Percentiles rank a stretch among this genome's conserved stretches.
These are phyloP conservation scores for Dallia pectoralis DNA, from an alignment of 2,797 vertebrate species.

Conservation along the genomic window DNA sequence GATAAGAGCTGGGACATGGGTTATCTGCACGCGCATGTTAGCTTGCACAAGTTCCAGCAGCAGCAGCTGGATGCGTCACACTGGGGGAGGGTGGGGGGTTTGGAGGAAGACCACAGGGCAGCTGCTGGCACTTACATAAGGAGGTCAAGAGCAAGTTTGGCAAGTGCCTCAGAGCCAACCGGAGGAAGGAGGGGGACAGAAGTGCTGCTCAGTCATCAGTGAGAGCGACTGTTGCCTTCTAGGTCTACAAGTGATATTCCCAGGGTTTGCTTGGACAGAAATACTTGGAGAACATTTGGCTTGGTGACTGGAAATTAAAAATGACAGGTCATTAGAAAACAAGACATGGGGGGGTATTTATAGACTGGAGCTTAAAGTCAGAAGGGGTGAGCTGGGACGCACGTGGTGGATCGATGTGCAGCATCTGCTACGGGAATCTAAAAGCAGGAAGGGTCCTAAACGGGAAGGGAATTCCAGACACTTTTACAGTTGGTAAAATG, in stretches of 20 bases:
- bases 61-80: neutral
- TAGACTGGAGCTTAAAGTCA: neutral
- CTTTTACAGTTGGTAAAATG: constrained; percentile 28
- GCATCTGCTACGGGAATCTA: constrained; percentile 31
- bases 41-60: constrained; percentile 33
- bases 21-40: constrained; percentile 55
- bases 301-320: constrained; percentile 43
- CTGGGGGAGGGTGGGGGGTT: neutral
- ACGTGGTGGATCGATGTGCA: neutral
- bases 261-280: constrained; percentile 12
- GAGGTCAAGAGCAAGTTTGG: constrained; percentile 15
- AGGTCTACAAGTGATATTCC: constrained; percentile 20
- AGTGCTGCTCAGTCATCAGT: constrained; percentile 7
- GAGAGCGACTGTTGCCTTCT: constrained; percentile 15
- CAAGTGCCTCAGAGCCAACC: no score
- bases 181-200: no score
- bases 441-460: constrained; percentile 25
- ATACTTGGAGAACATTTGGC: constrained; percentile 4
- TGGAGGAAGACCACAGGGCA: neutral
- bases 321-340: neutral
- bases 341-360: neutral
- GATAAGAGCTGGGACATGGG: constrained; percentile 58
- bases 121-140: constrained; percentile 36
- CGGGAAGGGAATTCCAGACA: constrained; percentile 30
- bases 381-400: neutral